Evolutionary conservation across 1,140 invertebrate genomes (phyloP).

Genomic region (Idris sp.): DNA sequence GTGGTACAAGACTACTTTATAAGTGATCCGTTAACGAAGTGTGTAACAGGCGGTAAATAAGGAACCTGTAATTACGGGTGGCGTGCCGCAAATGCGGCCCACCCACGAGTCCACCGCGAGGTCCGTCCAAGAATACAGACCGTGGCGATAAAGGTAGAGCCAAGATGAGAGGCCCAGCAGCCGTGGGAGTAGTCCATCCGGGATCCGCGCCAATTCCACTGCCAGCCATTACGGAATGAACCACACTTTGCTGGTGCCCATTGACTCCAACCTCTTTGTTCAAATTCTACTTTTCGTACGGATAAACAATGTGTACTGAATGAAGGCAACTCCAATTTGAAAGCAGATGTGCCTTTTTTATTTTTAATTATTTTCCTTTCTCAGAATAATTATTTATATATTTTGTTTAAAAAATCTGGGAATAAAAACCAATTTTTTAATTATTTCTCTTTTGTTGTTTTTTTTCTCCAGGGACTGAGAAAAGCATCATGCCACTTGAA

Average conservation of each 20-base stretch:
- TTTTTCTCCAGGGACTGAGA: no score
- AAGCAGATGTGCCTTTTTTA: not conserved
- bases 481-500: no score
- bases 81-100: constrained; percentile 69
- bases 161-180: constrained; percentile 32
- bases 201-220: constrained; percentile 53
- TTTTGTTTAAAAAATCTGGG: no score
- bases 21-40: constrained; percentile 78
- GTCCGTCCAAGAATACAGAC: constrained; percentile 48
- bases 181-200: constrained; percentile 34
- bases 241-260: constrained; percentile 31
- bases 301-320: constrained; percentile 34
- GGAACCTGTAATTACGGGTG: constrained; percentile 77
- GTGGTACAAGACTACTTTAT: constrained; percentile 72
- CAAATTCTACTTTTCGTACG: constrained; percentile 37
- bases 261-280: constrained; percentile 28
- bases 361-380: no score
- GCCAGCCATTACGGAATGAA: constrained; percentile 56
- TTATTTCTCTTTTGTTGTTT: no score
- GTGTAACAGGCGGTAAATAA: constrained; percentile 78
- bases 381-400: no score
- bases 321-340: constrained; percentile 3
- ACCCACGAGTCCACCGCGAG: constrained; percentile 68
- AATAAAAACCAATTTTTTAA: no score
- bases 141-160: constrained; percentile 31